phyloP scores from a whole-genome alignment of 2,797 vertebrate genomes.

The Potorous gilbertii region DNA sequence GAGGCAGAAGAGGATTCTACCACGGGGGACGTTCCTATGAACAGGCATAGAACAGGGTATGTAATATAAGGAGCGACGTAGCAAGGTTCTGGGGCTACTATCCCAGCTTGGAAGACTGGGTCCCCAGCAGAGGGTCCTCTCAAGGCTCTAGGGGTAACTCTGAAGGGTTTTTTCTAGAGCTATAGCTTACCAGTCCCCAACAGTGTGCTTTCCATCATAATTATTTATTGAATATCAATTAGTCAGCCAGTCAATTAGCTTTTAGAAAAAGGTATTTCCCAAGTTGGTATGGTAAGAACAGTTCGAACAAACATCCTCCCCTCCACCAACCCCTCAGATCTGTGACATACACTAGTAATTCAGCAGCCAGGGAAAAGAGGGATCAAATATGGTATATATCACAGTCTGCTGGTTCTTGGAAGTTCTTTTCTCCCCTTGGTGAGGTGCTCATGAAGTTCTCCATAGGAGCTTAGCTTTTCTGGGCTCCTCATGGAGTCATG shows the following conservation, averaged over 20 bases:
- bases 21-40: background rate
- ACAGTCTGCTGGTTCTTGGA: background rate
- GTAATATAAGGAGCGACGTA: background rate
- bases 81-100: background rate
- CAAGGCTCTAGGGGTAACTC: background rate
- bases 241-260: background rate
- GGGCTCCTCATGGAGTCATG: background rate
- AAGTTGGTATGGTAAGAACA: background rate
- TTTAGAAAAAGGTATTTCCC: background rate
- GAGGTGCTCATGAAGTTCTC: background rate
- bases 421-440: background rate
- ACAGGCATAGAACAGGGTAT: background rate
- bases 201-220: background rate
- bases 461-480: background rate
- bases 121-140: background rate
- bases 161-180: background rate
- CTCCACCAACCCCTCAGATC: background rate
- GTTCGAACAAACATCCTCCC: background rate
- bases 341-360: background rate
- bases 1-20: background rate
- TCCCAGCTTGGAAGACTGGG: background rate
- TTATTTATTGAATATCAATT: background rate
- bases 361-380: background rate
- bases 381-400: background rate
- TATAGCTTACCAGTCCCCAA: background rate